These are phyloP conservation scores for Scartelaos histophorus DNA, from an alignment of 2,113 vertebrate genomes.

Conservation along the genomic window DNA sequence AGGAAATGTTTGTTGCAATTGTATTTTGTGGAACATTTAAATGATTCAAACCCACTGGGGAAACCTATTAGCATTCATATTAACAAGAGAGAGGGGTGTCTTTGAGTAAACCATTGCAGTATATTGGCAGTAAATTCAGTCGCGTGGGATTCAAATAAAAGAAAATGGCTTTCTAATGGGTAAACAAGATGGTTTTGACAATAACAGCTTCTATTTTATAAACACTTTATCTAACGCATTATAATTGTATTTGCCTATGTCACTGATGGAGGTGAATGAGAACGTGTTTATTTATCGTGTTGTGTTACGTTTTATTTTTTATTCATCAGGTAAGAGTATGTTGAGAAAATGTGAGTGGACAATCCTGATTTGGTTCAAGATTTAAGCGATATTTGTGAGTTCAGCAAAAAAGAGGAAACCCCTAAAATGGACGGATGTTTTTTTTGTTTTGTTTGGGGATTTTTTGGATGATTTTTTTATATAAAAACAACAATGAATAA, in stretches of 20 bases:
- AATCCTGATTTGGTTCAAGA: not conserved
- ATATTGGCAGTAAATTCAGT: not conserved
- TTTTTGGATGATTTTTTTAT: no score
- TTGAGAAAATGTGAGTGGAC: no score
- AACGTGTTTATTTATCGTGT: no score
- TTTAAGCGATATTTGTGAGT: no score
- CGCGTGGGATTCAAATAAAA: not conserved
- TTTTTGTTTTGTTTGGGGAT: no score
- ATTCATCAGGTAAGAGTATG: no score
- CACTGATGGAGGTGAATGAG: no score
- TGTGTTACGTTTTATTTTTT: no score
- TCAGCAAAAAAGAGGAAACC: no score
- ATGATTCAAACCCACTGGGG: not conserved
- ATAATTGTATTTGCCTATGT: not conserved
- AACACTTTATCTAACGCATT: not conserved
- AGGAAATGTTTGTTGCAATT: slow-evolving; percentile 13
- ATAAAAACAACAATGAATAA: no score
- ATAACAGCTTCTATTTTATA: not conserved
- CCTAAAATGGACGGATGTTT: no score
- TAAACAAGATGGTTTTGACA: not conserved
- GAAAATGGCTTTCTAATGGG: not conserved
- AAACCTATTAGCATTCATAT: not conserved
- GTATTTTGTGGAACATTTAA: slow-evolving; percentile 5
- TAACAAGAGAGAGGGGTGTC: not conserved
- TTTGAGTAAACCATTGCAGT: not conserved